These are phyloP conservation scores for Parnassius orleans DNA, from an alignment of 2,888 invertebrate species.

Conservation along the genomic window DNA sequence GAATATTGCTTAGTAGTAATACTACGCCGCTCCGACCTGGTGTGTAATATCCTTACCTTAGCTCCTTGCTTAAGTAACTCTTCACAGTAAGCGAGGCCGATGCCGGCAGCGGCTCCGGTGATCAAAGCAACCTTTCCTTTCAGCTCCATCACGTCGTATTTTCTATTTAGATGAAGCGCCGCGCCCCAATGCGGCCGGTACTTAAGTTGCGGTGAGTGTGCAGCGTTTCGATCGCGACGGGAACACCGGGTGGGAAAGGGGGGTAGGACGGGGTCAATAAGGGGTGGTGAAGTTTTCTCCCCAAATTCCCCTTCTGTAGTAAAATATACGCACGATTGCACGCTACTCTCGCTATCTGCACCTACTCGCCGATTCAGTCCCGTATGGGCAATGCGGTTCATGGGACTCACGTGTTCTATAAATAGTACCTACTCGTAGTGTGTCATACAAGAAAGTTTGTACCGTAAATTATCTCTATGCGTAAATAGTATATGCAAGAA, in stretches of 20 bases:
- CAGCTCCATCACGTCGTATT: slow-evolving; percentile 81
- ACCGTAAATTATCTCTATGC: no score
- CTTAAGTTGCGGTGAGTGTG: slow-evolving; percentile 47
- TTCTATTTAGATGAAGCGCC: slow-evolving; percentile 42
- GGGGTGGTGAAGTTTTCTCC: slow-evolving; percentile 49
- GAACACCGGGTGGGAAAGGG: slow-evolving; percentile 35
- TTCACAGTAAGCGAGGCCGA: slow-evolving; percentile 86
- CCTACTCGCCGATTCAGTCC: slow-evolving; percentile 55
- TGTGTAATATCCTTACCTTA: slow-evolving; percentile 76
- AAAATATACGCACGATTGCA: slow-evolving; percentile 68
- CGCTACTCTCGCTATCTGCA: slow-evolving; percentile 58
- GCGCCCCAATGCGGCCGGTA: slow-evolving; percentile 55
- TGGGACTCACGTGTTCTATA: slow-evolving; percentile 35
- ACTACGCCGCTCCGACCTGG: slow-evolving; percentile 11
- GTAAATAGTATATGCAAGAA: slow-evolving; percentile 30
- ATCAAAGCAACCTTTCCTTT: slow-evolving; percentile 87
- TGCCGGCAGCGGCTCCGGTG: slow-evolving; percentile 87
- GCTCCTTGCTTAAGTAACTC: slow-evolving; percentile 87
- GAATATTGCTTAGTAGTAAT: slow-evolving; percentile 12
- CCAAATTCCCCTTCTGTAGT: slow-evolving; percentile 62
- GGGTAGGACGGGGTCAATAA: slow-evolving; percentile 38
- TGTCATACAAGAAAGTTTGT: slow-evolving; percentile 27
- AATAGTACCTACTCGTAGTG: slow-evolving; percentile 35
- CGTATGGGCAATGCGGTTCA: slow-evolving; percentile 36
- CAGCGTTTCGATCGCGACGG: slow-evolving; percentile 72